A percentile compares a stretch with the other conserved stretches of the same genome.
phyloP scores from a whole-genome alignment of 64 coral and sea anemone species.

The Hydrozoanthus tunicans region DNA sequence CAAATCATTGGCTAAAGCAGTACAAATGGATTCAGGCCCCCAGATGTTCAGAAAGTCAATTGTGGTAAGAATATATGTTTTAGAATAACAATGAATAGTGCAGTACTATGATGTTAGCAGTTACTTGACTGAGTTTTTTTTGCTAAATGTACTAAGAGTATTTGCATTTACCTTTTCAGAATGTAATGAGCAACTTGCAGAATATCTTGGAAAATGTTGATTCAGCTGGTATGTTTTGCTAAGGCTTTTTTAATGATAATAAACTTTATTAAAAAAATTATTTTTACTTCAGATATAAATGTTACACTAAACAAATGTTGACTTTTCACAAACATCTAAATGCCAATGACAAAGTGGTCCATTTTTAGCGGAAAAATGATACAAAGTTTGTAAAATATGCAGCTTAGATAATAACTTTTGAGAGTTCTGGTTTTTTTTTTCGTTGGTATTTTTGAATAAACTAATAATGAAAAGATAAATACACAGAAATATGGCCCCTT shows the following conservation, averaged over 20 bases:
- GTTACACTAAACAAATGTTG: too few species aligned
- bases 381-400: too few species aligned
- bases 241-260: neutral
- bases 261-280: neutral
- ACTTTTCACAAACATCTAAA: too few species aligned
- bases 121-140: too few species aligned
- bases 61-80: constrained; percentile 6
- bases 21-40: constrained; percentile 36
- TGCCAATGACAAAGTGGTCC: too few species aligned
- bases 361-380: too few species aligned
- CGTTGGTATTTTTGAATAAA: too few species aligned
- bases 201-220: constrained; percentile 98
- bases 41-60: constrained; percentile 57
- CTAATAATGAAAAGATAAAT: neutral
- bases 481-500: neutral
- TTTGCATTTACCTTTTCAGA: constrained; percentile 14
- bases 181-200: constrained; percentile 89
- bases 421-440: too few species aligned
- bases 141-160: too few species aligned
- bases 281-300: neutral
- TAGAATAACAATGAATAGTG: neutral
- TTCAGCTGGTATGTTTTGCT: constrained; percentile 67
- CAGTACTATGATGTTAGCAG: neutral
- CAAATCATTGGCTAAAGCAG: constrained; percentile 54
- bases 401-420: too few species aligned